These are phyloP conservation scores for Leucopternis melanops DNA, from an alignment of 2,113 vertebrate species.

Conservation along the genomic window DNA sequence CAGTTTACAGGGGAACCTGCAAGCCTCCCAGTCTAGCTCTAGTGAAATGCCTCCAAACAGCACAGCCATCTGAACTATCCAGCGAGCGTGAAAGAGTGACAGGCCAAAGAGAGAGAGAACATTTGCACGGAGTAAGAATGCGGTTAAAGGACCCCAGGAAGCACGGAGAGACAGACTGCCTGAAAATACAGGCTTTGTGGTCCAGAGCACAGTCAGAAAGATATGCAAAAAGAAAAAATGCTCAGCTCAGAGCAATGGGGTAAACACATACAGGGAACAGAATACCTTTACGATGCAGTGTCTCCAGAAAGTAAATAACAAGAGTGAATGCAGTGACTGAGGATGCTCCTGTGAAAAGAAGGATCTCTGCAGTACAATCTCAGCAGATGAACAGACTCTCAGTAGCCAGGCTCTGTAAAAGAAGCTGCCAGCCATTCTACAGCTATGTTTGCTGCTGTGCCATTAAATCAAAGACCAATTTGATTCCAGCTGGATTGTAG, in stretches of 20 bases:
- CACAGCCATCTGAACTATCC: fast-evolving
- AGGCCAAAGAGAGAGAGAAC: not conserved
- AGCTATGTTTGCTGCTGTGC: not conserved
- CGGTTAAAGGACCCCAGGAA: not conserved
- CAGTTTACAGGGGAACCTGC: not conserved
- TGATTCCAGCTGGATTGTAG: not conserved
- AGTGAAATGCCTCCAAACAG: not conserved
- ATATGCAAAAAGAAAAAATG: not conserved
- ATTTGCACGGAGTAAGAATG: fast-evolving
- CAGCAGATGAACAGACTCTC: not conserved
- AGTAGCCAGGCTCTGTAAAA: not conserved
- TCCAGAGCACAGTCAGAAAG: not conserved
- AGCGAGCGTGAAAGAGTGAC: fast-evolving
- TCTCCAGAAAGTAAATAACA: not conserved
- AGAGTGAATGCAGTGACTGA: not conserved
- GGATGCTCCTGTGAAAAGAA: not conserved
- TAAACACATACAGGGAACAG: not conserved
- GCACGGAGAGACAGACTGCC: not conserved
- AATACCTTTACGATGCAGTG: not conserved
- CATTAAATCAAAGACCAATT: not conserved
- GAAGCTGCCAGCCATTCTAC: not conserved
- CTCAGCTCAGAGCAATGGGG: not conserved
- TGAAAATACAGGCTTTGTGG: not conserved
- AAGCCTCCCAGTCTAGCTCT: not conserved
- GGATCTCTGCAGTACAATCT: not conserved